Base-by-base conservation (phyloP, 1,140 invertebrate species). In the Choristoneura fumiferana region DNA sequence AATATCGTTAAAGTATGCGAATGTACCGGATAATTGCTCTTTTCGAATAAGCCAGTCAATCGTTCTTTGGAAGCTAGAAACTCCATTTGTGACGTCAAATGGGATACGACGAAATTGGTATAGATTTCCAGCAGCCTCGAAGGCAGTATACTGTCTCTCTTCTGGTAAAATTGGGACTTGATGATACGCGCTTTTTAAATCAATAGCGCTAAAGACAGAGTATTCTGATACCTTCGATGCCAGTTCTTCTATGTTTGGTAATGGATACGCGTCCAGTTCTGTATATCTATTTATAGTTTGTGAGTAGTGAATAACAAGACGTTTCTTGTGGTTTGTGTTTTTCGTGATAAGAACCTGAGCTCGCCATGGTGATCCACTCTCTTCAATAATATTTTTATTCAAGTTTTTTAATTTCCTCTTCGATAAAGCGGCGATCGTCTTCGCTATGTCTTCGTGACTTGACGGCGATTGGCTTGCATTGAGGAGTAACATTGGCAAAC, bases 271-370 rank as follows among this genome's bases (percentile, higher is more conserved):
- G 36, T 67, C 65, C 12, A 67, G 14, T 22, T 54, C 8, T 0
- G 65, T 67, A 63, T 43, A 68, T 18, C 29, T 58, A 14, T 68
- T 68, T 8, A 68, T 67, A 6, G 67, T 57, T 12, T 34, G 37
- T 8, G 37, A 57, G 10, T 57, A 57, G 14, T 57, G 37, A 1
- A 57, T 43, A 40, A 57, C 54, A 4, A 57, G 1, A 4, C 54
- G 15, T 15, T 57, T 57, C n/a, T 14, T 9, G 17, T 57, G 54
- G 0, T 2, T 6, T 1, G 34, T 35, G 1, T 36, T 36, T 3
- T 36, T 36, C 8, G 36, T 35, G 1, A 39, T 10, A 10, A 55
- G 15, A 0, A 39, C 35, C 10, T 55, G 17, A 4, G 15, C 43
- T 5, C 43, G 4, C 22, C 22, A 49, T 4, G 17, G 22, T 2